Base-by-base conservation (phyloP, 1,140 invertebrate species). In the Littorina saxatilis region DNA sequence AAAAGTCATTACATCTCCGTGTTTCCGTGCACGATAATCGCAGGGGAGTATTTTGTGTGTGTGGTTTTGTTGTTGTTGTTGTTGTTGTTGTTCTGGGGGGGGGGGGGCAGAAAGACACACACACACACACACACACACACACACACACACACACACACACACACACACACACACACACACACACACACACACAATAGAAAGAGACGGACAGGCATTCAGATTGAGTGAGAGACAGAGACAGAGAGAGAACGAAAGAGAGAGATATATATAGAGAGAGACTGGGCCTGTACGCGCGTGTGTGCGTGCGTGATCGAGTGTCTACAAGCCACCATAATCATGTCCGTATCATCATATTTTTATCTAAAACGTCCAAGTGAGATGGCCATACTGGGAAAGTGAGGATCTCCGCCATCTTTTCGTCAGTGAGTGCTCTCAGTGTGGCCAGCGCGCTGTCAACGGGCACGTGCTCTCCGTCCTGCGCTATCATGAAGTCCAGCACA, bases 331-430 rank as follows among this genome's bases (percentile, higher is more conserved):
- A n/a, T n/a, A n/a, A n/a, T n/a, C n/a, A n/a, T n/a, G n/a, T 55
- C 3, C 15, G 37, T 47, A 66, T 66, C 3, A 15, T 2, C n/a
- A 3, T 66, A 29, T 27, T n/a, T 66, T 66, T 35, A 13, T 2
- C n/a, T n/a, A 47, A 5, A 76, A 32, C 40, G 20, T n/a, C 7
- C 27, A 7, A 23, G 32, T 17, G 23, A 76, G 27, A n/a, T 2
- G 17, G 40, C 37, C 37, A 43, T 58, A 78, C 76, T 1, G 76
- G 76, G 55, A 27, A 78, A 1, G 15, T 43, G 39, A 78, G n/a
- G 58, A 78, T 78, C 55, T 63, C 40, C 9, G 55, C n/a, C 55
- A 78, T 78, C 76, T 78, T 23, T 32, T 43, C 17, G 23, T 0
- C 2, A 11, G 35, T 66, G 20, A 78, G 55, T 0, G 0, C 13